phyloP scores from a whole-genome alignment of 2,797 vertebrate genomes.

The Vespertilio murinus region DNA sequence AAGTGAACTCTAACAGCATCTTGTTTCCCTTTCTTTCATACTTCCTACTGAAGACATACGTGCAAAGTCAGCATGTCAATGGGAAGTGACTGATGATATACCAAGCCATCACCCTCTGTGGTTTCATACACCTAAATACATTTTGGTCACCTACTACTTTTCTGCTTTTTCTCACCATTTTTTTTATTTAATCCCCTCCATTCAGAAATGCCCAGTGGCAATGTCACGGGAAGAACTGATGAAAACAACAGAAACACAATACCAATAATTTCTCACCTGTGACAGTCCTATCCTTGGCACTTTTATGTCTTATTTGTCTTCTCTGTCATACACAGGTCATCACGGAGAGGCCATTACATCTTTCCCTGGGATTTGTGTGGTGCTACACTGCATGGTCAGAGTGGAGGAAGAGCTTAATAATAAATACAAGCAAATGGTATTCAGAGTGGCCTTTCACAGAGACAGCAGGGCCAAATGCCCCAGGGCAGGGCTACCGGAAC shows the following conservation, averaged over 20 bases:
- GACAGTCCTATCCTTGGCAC: not conserved
- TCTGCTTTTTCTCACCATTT: not conserved
- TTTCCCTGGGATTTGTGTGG: constrained; percentile 9
- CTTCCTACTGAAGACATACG: not conserved
- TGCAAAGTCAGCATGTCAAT: not conserved
- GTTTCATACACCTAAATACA: not conserved
- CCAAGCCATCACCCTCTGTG: not conserved
- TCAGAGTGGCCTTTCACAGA: not conserved
- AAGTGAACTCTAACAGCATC: not conserved
- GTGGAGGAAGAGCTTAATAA: constrained; percentile 31
- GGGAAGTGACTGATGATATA: not conserved
- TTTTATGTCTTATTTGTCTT: constrained; percentile 31
- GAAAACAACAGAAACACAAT: not conserved
- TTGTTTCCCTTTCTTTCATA: not conserved
- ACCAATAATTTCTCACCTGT: not conserved
- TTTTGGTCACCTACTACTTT: not conserved
- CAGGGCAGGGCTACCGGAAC: not conserved
- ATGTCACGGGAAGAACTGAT: constrained; percentile 30
- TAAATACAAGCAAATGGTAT: constrained; percentile 4
- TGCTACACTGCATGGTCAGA: not conserved
- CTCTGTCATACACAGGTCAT: not conserved
- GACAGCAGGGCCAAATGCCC: not conserved
- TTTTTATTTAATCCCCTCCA: not conserved
- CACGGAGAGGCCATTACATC: not conserved
- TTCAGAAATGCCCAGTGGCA: constrained; percentile 34